Percentiles rank a stretch among this genome's conserved stretches.
Evolutionary conservation across 1,140 invertebrate genomes (phyloP).

Genomic region (Drosophila murphyi): DNA sequence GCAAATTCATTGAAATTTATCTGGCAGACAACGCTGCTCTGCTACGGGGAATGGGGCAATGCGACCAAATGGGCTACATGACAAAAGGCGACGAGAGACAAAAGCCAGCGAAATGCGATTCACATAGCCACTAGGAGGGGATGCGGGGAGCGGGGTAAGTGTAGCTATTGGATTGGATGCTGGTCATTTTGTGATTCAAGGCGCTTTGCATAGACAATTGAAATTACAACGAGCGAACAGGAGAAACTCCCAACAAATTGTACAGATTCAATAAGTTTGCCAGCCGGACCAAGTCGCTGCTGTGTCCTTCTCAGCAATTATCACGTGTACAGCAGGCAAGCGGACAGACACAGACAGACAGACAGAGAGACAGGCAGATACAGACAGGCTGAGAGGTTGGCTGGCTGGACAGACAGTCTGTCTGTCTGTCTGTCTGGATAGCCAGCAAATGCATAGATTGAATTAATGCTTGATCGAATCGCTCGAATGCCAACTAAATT

Average conservation of each 20-base stretch:
- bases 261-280: slow-evolving; percentile 77
- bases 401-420: slow-evolving; percentile 3
- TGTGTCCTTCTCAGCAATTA: slow-evolving; percentile 55
- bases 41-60: neutral
- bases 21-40: slow-evolving; percentile 31
- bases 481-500: slow-evolving; percentile 52
- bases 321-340: slow-evolving; percentile 47
- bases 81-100: slow-evolving; percentile 59
- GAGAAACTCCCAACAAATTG: slow-evolving; percentile 65
- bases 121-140: slow-evolving; percentile 5
- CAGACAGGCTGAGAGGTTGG: neutral
- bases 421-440: neutral
- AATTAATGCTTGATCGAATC: slow-evolving; percentile 50
- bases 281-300: slow-evolving; percentile 18
- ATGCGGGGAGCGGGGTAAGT: neutral
- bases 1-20: slow-evolving; percentile 81
- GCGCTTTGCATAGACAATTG: slow-evolving; percentile 78
- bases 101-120: slow-evolving; percentile 59
- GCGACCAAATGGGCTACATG: slow-evolving; percentile 38
- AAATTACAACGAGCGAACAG: slow-evolving; percentile 52
- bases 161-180: slow-evolving; percentile 3
- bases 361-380: neutral
- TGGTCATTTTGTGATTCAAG: slow-evolving; percentile 76
- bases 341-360: neutral
- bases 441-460: slow-evolving; percentile 24